A percentile compares a stretch with the other conserved stretches of the same genome.
Conservation (phyloP, 1,140 invertebrate genomes). For the Drosophila sulfurigaster region DNA sequence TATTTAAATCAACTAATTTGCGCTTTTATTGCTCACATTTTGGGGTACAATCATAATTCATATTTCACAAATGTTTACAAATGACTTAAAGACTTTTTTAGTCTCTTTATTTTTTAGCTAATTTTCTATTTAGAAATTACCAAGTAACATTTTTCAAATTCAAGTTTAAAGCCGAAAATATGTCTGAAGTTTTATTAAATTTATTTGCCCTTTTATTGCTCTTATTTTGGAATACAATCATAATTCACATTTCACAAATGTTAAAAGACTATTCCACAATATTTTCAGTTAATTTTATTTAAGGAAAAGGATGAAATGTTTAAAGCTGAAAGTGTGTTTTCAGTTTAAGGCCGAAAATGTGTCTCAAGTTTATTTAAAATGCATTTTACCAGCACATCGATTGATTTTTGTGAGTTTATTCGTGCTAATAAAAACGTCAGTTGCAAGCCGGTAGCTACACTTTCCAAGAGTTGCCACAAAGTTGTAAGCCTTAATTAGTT, state of each 20-base stretch:
- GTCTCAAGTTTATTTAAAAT: background rate
- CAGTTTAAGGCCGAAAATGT: too few relatives aligned
- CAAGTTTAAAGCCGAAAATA: too few relatives aligned
- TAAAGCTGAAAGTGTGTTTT: too few relatives aligned
- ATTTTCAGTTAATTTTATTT: too few relatives aligned
- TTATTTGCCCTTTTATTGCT: too few relatives aligned
- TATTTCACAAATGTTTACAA: conserved; percentile 33
- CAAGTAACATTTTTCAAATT: too few relatives aligned
- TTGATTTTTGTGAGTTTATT: background rate
- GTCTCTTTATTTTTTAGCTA: too few relatives aligned
- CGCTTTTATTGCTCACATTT: conserved; percentile 63
- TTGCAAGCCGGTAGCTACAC: background rate
- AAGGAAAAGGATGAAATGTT: too few relatives aligned
- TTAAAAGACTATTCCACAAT: too few relatives aligned
- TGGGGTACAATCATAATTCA: conserved; percentile 25
- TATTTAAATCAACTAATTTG: conserved; percentile 66
- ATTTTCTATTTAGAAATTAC: too few relatives aligned
- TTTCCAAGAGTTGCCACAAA: background rate
- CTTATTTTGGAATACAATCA: too few relatives aligned
- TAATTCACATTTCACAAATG: conserved; percentile 8
- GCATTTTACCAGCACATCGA: background rate
- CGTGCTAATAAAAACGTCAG: conserved; percentile 15
- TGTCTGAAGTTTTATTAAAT: too few relatives aligned
- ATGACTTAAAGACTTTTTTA: background rate
- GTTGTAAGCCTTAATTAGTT: conserved; percentile 9